These are phyloP conservation scores for Eurystomus glaucurus DNA, from an alignment of 2,797 vertebrate genomes.

Conservation along the genomic window DNA sequence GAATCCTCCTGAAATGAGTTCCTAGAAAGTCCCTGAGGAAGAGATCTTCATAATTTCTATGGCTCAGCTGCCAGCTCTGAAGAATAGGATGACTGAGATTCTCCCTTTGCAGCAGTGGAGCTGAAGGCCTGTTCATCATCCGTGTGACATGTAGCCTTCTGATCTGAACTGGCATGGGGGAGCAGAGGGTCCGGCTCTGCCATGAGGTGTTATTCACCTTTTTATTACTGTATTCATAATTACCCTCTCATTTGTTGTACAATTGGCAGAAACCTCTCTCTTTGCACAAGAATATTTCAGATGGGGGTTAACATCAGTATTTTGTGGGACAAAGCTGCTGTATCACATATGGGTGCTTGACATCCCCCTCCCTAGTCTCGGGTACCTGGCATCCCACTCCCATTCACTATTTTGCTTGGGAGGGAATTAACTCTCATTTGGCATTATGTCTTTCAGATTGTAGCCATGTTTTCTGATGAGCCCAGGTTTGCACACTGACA, in stretches of 20 bases:
- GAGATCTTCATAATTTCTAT: conserved; percentile 14
- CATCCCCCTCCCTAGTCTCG: neutral
- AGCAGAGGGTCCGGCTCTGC: neutral
- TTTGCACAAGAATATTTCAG: neutral
- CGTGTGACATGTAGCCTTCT: neutral
- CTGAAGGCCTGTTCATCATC: neutral
- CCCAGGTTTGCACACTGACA: neutral
- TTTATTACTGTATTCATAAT: neutral
- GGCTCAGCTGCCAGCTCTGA: conserved; percentile 8
- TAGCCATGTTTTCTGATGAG: neutral
- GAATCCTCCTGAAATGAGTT: conserved; percentile 58
- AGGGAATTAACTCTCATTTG: neutral
- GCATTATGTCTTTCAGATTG: neutral
- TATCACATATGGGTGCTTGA: neutral
- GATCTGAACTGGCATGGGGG: neutral
- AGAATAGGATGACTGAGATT: conserved; percentile 8
- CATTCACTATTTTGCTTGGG: neutral
- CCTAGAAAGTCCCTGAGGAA: conserved; percentile 66
- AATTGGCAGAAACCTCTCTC: neutral
- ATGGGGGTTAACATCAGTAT: neutral
- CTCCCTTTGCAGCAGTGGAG: neutral
- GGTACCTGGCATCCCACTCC: neutral
- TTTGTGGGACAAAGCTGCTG: neutral
- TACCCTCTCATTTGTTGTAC: neutral
- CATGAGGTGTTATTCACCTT: neutral